A percentile compares a stretch with the other conserved stretches of the same genome.
Evolutionary conservation across 1,140 invertebrate genomes (phyloP).

Genomic region (Arctopsyche grandis): DNA sequence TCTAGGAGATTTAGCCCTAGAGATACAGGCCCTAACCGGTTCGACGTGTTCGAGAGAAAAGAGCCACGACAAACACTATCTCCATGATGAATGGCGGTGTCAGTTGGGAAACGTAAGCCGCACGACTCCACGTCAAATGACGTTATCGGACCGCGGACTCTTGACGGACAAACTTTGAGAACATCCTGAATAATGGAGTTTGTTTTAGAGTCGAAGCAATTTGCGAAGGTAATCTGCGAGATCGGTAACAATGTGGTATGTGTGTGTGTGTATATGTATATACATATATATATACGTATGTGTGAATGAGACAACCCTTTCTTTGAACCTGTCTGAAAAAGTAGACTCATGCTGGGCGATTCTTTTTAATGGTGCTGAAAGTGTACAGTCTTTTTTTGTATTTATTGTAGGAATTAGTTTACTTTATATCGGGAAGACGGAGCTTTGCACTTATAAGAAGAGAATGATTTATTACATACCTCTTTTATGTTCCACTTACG

Average conservation of each 20-base stretch:
- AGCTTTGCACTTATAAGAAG: too few relatives aligned
- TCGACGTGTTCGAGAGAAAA: not conserved
- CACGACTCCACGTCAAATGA: conserved; percentile 25
- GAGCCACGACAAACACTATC: conserved; percentile 33
- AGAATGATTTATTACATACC: too few relatives aligned
- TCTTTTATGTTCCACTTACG: too few relatives aligned
- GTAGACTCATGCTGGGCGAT: not conserved
- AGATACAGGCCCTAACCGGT: not conserved
- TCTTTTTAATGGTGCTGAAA: too few relatives aligned
- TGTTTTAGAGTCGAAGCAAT: conserved; percentile 37
- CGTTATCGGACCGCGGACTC: conserved; percentile 32
- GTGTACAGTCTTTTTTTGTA: too few relatives aligned
- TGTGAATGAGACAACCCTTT: too few relatives aligned
- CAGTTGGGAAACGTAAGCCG: conserved; percentile 8
- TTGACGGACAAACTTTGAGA: conserved; percentile 31
- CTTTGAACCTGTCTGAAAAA: too few relatives aligned
- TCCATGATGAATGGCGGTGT: conserved; percentile 33
- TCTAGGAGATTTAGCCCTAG: not conserved
- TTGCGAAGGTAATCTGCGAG: conserved; percentile 37
- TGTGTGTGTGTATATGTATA: not conserved
- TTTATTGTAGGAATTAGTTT: too few relatives aligned
- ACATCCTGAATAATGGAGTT: conserved; percentile 39
- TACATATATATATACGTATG: not conserved
- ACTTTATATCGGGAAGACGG: too few relatives aligned
- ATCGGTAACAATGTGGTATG: not conserved